Percentiles rank a stretch among this genome's conserved stretches.
Conservation (phyloP, 2,888 invertebrate genomes). For the Hemithea aestivaria region DNA sequence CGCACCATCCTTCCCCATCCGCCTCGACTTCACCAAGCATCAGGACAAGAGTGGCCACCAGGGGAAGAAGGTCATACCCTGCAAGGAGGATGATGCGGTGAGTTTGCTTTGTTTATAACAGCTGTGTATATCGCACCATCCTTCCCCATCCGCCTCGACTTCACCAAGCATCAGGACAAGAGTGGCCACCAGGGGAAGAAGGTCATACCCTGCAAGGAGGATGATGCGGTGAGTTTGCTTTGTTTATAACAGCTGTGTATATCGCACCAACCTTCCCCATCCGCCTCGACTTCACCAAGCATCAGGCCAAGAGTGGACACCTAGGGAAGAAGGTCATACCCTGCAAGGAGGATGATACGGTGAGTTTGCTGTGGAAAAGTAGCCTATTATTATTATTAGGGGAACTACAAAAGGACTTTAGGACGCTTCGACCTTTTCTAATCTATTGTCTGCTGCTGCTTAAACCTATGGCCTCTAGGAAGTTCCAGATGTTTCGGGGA, state of each 20-base stretch:
- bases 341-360: slow-evolving; percentile 13
- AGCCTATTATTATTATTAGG: no score
- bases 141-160: slow-evolving; percentile 68
- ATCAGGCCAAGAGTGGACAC: slow-evolving; percentile 79
- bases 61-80: slow-evolving; percentile 62
- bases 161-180: slow-evolving; percentile 79
- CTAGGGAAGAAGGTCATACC: slow-evolving; percentile 63
- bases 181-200: slow-evolving; percentile 75
- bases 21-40: slow-evolving; percentile 75
- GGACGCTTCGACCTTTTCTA: no score
- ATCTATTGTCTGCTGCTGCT: no score
- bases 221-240: slow-evolving; percentile 11
- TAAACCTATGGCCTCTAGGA: no score
- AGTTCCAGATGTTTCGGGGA: no score
- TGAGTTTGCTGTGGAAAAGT: slow-evolving; percentile 11
- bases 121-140: slow-evolving; percentile 19
- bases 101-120: slow-evolving; percentile 9
- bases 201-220: slow-evolving; percentile 33
- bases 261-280: slow-evolving; percentile 72
- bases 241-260: slow-evolving; percentile 4
- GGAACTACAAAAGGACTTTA: no score
- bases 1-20: slow-evolving; percentile 70
- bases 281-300: slow-evolving; percentile 71
- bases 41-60: slow-evolving; percentile 76
- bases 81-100: slow-evolving; percentile 12